Conservation (phyloP, 2,888 invertebrate species). For the Spodoptera picta region DNA sequence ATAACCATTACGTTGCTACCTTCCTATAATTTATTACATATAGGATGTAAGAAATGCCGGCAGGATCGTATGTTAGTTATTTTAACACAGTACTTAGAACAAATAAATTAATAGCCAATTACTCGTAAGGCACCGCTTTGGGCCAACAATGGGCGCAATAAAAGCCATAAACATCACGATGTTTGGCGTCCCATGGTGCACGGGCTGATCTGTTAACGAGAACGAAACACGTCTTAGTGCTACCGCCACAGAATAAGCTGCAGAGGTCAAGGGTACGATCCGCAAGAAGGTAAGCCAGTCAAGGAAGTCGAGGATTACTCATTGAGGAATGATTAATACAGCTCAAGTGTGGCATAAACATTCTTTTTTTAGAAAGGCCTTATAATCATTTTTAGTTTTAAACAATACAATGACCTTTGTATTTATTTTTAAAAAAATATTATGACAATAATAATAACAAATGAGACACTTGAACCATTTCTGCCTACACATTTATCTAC, state of each 20-base stretch:
- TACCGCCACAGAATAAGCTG: slow-evolving; percentile 65
- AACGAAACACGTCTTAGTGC: slow-evolving; percentile 77
- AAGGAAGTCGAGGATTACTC: no score
- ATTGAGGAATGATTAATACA: no score
- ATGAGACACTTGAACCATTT: slow-evolving; percentile 7
- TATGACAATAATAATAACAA: no score
- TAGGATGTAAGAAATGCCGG: slow-evolving; percentile 1
- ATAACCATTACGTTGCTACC: no score
- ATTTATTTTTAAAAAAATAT: no score
- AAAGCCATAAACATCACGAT: slow-evolving; percentile 82
- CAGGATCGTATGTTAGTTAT: slow-evolving; percentile 41
- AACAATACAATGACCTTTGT: no score
- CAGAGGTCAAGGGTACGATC: slow-evolving; percentile 20
- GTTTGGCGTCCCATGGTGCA: slow-evolving; percentile 80
- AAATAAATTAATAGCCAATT: slow-evolving; percentile 71
- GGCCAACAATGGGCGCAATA: slow-evolving; percentile 78
- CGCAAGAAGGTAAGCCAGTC: no score
- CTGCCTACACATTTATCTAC: slow-evolving; percentile 53
- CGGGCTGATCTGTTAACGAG: slow-evolving; percentile 83
- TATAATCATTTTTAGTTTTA: no score
- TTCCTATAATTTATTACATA: background rate
- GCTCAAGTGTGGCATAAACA: no score
- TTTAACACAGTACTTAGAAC: slow-evolving; percentile 48
- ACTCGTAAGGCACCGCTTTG: slow-evolving; percentile 69
- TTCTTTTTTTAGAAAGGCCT: no score